Percentiles rank a stretch among this genome's conserved stretches.
Evolutionary conservation across 2,797 vertebrate species (phyloP).

Genomic region (Alfaro cultratus): DNA sequence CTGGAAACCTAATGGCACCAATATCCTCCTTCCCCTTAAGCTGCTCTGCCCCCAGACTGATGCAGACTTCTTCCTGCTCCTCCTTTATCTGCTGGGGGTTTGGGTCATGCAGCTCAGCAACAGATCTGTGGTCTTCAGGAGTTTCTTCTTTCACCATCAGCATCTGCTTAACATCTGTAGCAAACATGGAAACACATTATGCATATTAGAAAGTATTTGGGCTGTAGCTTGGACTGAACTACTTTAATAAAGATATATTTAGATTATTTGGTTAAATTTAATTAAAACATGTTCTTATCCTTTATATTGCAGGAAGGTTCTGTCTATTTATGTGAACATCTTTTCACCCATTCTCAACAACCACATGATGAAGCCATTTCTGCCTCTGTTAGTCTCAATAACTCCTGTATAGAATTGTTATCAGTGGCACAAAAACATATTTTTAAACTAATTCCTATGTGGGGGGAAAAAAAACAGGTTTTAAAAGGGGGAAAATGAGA

Average conservation of each 20-base stretch:
- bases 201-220: background rate
- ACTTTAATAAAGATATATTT: background rate
- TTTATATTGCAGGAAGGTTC: background rate
- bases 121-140: background rate
- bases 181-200: background rate
- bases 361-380: background rate
- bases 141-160: background rate
- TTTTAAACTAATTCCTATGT: background rate
- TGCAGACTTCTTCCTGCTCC: background rate
- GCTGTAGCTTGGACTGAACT: background rate
- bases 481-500: background rate
- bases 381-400: background rate
- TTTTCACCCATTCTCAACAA: background rate
- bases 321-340: background rate
- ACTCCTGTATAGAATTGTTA: background rate
- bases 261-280: background rate
- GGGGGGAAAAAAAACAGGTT: too few species aligned
- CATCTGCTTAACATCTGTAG: background rate
- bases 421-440: background rate
- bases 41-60: background rate
- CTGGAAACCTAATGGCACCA: background rate
- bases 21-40: background rate
- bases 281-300: background rate
- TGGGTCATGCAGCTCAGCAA: background rate
- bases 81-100: background rate